Evolutionary conservation across 2,888 invertebrate species (phyloP).

Genomic region (Yponomeuta cagnagella): DNA sequence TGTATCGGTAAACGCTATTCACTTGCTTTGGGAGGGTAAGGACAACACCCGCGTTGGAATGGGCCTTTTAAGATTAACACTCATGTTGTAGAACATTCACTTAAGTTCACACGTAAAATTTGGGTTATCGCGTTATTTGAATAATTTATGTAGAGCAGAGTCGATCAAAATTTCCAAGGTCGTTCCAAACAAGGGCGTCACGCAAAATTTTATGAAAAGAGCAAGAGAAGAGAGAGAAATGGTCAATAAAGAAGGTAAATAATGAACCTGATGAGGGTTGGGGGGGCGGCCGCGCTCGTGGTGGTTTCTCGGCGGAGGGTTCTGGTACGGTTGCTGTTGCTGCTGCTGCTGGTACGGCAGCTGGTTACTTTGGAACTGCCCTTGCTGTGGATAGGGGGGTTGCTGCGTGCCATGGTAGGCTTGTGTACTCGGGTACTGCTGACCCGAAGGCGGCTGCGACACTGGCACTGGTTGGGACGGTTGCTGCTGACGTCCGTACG

Average conservation of each 20-base stretch:
- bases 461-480: constrained; percentile 73
- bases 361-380: constrained; percentile 70
- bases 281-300: constrained; percentile 72
- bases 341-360: constrained; percentile 55
- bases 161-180: no score
- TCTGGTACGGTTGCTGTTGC: constrained; percentile 44
- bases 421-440: constrained; percentile 71
- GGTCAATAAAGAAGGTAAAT: constrained; percentile 16
- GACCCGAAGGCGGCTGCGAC: constrained; percentile 71
- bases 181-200: no score
- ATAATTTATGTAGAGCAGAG: no score
- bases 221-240: constrained; percentile 1
- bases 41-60: background rate
- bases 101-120: no score
- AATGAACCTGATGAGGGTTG: constrained; percentile 63
- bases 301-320: constrained; percentile 71
- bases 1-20: no score
- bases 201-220: background rate
- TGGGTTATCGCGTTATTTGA: no score
- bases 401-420: constrained; percentile 75
- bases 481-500: constrained; percentile 77
- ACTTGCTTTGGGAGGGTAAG: background rate
- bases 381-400: constrained; percentile 70
- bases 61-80: no score
- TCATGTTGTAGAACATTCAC: no score